These are phyloP conservation scores for Acheta domesticus DNA, from an alignment of 2,888 invertebrate genomes.

Conservation along the genomic window DNA sequence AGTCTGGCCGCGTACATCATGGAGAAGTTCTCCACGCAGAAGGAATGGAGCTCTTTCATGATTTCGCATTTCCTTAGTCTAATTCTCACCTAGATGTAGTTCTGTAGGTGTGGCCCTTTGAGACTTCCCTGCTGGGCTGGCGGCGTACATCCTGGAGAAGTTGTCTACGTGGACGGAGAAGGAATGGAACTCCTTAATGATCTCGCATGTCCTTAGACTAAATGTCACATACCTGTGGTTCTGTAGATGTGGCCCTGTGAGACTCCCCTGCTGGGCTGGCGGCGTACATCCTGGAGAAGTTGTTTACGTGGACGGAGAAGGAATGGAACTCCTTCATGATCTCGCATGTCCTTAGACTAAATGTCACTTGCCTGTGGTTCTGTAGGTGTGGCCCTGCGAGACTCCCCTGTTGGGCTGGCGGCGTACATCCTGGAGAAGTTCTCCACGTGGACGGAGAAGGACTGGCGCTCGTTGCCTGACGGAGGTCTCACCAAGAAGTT, in stretches of 20 bases:
- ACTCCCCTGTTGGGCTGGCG: slow-evolving; percentile 54
- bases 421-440: slow-evolving; percentile 57
- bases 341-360: too few relatives aligned
- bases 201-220: too few relatives aligned
- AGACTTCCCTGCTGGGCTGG: slow-evolving; percentile 48
- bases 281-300: slow-evolving; percentile 87
- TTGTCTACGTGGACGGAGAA: slow-evolving; percentile 65
- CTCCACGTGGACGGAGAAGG: slow-evolving; percentile 49
- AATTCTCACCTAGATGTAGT: too few relatives aligned
- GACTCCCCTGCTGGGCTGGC: slow-evolving; percentile 50
- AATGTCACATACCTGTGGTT: background rate
- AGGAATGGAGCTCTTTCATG: background rate
- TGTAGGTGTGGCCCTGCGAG: slow-evolving; percentile 49
- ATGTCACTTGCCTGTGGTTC: background rate
- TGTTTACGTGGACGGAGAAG: slow-evolving; percentile 62
- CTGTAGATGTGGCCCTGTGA: slow-evolving; percentile 42
- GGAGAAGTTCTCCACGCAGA: slow-evolving; percentile 76
- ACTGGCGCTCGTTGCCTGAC: slow-evolving; percentile 44
- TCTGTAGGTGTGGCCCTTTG: slow-evolving; percentile 42
- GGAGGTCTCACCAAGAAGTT: slow-evolving; percentile 50
- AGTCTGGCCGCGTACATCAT: slow-evolving; percentile 75
- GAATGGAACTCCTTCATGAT: background rate
- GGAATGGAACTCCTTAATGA: too few relatives aligned
- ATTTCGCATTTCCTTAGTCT: too few relatives aligned
- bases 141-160: slow-evolving; percentile 87